Conservation (phyloP, 2,113 vertebrate species). For the Oostethus manadensis region DNA sequence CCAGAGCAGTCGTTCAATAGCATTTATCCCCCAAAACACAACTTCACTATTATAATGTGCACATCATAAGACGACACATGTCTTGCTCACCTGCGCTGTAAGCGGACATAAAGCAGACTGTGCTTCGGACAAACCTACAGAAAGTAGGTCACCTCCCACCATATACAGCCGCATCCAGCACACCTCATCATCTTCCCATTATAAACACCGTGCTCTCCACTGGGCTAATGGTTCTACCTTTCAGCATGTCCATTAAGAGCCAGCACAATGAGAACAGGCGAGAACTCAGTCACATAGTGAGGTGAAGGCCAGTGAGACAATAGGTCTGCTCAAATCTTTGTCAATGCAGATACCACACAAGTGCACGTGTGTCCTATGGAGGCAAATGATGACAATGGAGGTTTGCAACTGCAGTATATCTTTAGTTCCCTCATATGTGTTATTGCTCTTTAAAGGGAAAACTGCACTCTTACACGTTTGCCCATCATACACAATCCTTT, state of each 20-base stretch:
- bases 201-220: background rate
- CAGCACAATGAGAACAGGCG: background rate
- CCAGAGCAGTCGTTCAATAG: too few species aligned
- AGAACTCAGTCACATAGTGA: background rate
- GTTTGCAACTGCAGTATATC: slow-evolving; percentile 22
- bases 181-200: slow-evolving; percentile 9
- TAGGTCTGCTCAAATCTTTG: background rate
- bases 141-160: background rate
- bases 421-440: too few species aligned
- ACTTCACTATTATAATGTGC: too few species aligned
- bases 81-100: too few species aligned
- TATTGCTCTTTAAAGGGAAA: too few species aligned
- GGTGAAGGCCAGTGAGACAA: slow-evolving; percentile 1
- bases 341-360: slow-evolving; percentile 11
- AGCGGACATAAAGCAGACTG: too few species aligned
- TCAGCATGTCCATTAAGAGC: background rate
- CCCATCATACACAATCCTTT: too few species aligned
- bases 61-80: too few species aligned
- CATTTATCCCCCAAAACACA: too few species aligned
- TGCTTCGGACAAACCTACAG: background rate
- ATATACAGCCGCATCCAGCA: background rate
- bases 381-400: slow-evolving; percentile 14
- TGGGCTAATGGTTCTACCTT: background rate
- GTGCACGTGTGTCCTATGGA: slow-evolving; percentile 3
- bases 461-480: too few species aligned